phyloP scores from a whole-genome alignment of 92 coral and sea anemone species.

The Metridium senile region DNA sequence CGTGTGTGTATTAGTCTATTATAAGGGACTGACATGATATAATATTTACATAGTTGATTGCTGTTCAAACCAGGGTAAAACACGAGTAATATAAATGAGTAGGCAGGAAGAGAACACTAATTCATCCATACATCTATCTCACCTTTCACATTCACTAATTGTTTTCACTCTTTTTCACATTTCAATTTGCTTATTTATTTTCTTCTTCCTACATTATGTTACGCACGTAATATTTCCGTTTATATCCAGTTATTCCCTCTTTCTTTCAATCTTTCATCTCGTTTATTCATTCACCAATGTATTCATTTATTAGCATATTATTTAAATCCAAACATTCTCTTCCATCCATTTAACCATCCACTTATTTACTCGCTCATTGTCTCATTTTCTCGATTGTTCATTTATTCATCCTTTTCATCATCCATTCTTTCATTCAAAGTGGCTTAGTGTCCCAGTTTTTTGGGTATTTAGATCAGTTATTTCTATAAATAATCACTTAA shows the following conservation, averaged over 20 bases:
- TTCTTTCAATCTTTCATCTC: background rate
- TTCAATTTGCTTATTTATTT: no score
- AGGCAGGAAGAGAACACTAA: no score
- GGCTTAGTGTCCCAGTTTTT: no score
- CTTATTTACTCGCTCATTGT: background rate
- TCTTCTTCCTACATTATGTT: background rate
- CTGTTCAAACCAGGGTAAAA: no score
- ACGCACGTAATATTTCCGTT: background rate
- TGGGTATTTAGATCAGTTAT: background rate
- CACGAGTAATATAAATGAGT: no score
- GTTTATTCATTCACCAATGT: background rate
- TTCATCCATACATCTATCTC: no score
- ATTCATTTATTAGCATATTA: background rate
- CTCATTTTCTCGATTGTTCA: background rate
- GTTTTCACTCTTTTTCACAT: no score
- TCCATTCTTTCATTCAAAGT: no score
- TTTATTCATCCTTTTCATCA: background rate
- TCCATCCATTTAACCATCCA: background rate
- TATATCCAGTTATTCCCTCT: background rate
- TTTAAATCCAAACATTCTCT: background rate
- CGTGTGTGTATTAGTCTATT: no score
- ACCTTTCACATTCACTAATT: no score
- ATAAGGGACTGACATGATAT: no score
- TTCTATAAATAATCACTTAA: background rate
- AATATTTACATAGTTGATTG: no score